Conservation (phyloP, 2,113 vertebrate genomes). For the Oplegnathus fasciatus region DNA sequence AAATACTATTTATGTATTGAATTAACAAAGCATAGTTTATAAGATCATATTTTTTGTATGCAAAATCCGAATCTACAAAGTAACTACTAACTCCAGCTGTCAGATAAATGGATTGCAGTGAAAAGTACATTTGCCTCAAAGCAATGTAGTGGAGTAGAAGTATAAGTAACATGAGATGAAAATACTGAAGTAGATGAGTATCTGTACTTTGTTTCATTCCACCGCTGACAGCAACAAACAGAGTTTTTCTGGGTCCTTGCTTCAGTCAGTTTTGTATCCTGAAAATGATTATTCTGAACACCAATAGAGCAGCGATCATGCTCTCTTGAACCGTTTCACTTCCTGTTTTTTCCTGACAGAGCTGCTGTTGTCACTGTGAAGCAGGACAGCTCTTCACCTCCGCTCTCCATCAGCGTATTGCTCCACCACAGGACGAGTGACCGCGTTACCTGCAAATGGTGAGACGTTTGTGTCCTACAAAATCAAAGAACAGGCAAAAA, state of each 20-base stretch:
- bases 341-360: constrained; percentile 49
- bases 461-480: constrained; percentile 29
- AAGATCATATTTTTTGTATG: background rate
- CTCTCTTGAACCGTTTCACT: constrained; percentile 39
- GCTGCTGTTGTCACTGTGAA: background rate
- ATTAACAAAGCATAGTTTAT: background rate
- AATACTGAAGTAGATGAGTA: background rate
- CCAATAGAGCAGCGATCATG: background rate
- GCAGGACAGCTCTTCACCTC: constrained; percentile 29
- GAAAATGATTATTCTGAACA: background rate
- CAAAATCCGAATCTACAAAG: background rate
- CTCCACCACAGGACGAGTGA: background rate
- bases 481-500: background rate
- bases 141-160: too few species aligned
- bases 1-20: background rate
- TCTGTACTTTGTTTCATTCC: background rate
- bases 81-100: background rate
- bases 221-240: background rate
- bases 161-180: background rate
- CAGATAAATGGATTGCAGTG: background rate
- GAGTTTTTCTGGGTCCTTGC: background rate
- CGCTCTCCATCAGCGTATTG: background rate
- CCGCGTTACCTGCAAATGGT: constrained; percentile 57
- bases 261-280: background rate
- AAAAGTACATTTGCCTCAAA: background rate